Percentiles rank a stretch among this genome's conserved stretches.
Evolutionary conservation across 1,140 invertebrate species (phyloP).

Genomic region (Tyrophagus putrescentiae): DNA sequence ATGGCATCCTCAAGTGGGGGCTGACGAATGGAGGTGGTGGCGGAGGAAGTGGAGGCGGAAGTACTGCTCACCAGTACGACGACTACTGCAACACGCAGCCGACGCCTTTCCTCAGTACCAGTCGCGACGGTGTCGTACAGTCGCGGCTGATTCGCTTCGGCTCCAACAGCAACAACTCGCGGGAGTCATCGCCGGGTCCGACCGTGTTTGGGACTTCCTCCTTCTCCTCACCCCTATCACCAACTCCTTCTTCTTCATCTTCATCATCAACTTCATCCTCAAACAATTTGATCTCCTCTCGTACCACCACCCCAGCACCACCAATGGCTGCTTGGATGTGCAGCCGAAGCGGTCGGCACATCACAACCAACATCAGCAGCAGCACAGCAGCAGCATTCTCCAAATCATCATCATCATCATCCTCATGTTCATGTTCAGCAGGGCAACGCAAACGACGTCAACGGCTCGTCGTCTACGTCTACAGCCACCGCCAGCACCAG

Average conservation of each 20-base stretch:
- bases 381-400: no score
- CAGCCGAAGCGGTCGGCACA: no score
- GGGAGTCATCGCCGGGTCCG: background rate
- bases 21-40: background rate
- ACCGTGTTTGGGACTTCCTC: background rate
- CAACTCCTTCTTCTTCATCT: background rate
- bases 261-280: background rate
- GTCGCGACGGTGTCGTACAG: constrained; percentile 14
- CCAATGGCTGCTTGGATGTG: no score
- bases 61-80: background rate
- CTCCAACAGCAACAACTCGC: no score
- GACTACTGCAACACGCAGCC: background rate
- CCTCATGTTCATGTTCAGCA: background rate
- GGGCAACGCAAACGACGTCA: background rate
- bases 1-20: background rate
- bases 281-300: no score
- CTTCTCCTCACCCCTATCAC: background rate
- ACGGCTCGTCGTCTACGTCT: background rate
- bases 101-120: constrained; percentile 1
- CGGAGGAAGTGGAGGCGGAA: background rate
- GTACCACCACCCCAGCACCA: no score
- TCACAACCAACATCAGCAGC: no score
- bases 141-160: constrained; percentile 7
- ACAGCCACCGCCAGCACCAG: background rate
- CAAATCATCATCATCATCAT: background rate